Base-by-base conservation (phyloP, 2,888 invertebrate genomes). In the Melikaiella ostensackeni region DNA sequence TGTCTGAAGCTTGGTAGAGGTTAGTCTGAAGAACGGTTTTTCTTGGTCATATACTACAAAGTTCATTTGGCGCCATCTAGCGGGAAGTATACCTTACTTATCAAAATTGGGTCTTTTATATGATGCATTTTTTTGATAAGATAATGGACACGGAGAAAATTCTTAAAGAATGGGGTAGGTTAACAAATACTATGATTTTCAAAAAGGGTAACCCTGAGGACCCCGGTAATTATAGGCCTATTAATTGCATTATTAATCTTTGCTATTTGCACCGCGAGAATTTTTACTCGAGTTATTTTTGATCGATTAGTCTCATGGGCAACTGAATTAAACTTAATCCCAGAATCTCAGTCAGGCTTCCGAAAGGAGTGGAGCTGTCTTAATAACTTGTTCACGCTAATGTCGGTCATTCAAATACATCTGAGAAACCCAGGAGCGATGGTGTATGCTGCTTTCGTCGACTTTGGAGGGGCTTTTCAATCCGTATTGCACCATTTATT, bases 401-500 rank as follows among this genome's bases (percentile, higher is more conserved):
- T 35, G n/a, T 19, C 66, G 2, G 3, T 64, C 16, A 66, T 75
- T 30, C 30, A 30, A 30, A 30, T 30, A 3, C 30, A 30, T 55
- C 57, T 63, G 16, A 64, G 64, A 55, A 21, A 30, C 6, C 55
- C 64, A 1, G 59, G 42, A 24, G 35, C 21, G 16, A 16, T 55
- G 24, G 76, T 76, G 4, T 66, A 76, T 42, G 76, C 66, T 16
- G 59, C 59, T 55, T 76, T 76, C n/a, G 64, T 76, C 19, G 76
- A 76, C 59, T 38, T 76, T 33, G 66, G 66, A 42, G 57, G 66
- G 2, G 76, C 66, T 13, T 76, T 66, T 30, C 30, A 16, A 64
- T 64, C 30, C 33, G 64, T 2, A 7, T 76, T 1, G 16, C 66
- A 57, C 57, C 27, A 33, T 7, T 24, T 66, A 16, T 27, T 76